Conservation (phyloP, 2,113 vertebrate genomes). For the Origma solitaria region DNA sequence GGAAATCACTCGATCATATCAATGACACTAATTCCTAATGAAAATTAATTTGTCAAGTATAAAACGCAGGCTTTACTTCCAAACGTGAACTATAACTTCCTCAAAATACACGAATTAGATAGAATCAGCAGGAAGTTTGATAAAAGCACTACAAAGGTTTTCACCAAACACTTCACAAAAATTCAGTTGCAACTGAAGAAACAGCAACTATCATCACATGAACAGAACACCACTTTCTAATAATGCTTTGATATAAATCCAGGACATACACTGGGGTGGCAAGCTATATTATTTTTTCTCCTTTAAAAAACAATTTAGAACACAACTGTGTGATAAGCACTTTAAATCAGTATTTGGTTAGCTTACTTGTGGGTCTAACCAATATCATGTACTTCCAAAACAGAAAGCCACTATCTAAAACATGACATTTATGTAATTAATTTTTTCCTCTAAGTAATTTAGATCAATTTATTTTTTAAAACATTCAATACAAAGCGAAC, state of each 20-base stretch:
- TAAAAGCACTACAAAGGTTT: not conserved
- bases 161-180: not conserved
- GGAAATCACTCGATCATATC: not conserved
- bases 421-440: not conserved
- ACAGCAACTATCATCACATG: not conserved
- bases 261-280: not conserved
- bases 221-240: not conserved
- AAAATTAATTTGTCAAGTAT: not conserved
- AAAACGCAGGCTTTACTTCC: not conserved
- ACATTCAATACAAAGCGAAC: not conserved
- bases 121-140: not conserved
- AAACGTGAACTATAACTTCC: not conserved
- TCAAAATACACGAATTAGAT: not conserved
- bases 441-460: not conserved
- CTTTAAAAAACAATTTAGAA: not conserved
- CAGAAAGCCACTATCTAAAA: not conserved
- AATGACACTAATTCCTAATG: not conserved
- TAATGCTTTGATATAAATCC: not conserved
- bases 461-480: not conserved
- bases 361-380: not conserved
- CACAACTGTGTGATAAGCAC: not conserved
- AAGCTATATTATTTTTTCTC: not conserved
- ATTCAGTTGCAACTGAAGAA: not conserved
- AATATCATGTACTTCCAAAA: not conserved
- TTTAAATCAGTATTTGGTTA: not conserved